Percentiles rank a stretch among this genome's conserved stretches.
Conservation (phyloP, 2,888 invertebrate genomes). For the Argyra leucocephala region DNA sequence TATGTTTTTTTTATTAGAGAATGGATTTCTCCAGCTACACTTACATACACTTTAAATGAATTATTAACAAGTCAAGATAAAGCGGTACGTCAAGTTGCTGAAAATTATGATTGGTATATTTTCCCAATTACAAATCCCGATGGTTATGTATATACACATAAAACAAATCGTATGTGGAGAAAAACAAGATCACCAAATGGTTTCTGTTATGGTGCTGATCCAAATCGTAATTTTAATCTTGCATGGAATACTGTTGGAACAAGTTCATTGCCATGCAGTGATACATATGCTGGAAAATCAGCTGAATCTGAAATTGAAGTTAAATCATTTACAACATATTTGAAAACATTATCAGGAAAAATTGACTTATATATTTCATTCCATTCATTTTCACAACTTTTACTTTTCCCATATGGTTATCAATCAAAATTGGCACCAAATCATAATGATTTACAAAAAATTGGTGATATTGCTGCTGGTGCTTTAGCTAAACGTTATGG, state of each 20-base stretch:
- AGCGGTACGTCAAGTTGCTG: constrained; percentile 45
- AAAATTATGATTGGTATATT: constrained; percentile 61
- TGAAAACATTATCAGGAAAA: constrained; percentile 44
- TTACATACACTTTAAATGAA: constrained; percentile 54
- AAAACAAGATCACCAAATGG: constrained; percentile 50
- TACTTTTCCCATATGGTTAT: constrained; percentile 57
- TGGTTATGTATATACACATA: constrained; percentile 61
- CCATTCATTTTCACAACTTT: constrained; percentile 63
- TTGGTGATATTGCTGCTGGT: constrained; percentile 30
- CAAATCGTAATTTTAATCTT: constrained; percentile 68
- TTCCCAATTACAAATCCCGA: constrained; percentile 68
- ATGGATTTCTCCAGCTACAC: constrained; percentile 60
- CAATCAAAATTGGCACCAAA: constrained; percentile 46
- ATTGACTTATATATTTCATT: constrained; percentile 58
- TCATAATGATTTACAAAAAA: constrained; percentile 44
- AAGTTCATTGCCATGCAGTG: constrained; percentile 49
- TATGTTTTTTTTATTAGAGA: constrained; percentile 51
- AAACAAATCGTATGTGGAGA: constrained; percentile 53
- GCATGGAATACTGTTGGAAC: constrained; percentile 56
- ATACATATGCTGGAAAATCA: constrained; percentile 55
- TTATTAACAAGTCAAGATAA: constrained; percentile 49
- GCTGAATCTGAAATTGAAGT: constrained; percentile 66
- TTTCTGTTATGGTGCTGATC: constrained; percentile 56
- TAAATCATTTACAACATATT: constrained; percentile 47
- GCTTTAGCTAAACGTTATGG: constrained; percentile 39